Conservation (phyloP, 2,888 invertebrate genomes). For the Ophion slaviceki region DNA sequence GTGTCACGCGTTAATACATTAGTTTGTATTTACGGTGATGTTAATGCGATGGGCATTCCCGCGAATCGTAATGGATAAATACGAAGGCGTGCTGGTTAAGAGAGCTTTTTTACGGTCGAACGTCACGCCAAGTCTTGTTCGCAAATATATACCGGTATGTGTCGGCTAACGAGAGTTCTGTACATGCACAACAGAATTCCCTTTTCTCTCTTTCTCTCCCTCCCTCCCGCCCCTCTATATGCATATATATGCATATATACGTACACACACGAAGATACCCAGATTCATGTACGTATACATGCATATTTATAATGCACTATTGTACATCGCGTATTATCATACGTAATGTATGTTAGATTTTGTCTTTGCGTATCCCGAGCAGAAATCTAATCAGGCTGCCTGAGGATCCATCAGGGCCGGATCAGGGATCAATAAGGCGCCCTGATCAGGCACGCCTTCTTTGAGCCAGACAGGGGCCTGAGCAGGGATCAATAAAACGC, state of each 20-base stretch:
- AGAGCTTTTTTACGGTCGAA: slow-evolving; percentile 38
- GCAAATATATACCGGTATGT: slow-evolving; percentile 6
- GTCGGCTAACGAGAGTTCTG: slow-evolving; percentile 6
- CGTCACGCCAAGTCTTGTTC: slow-evolving; percentile 47
- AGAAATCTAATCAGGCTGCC: no score
- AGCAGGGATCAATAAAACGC: no score
- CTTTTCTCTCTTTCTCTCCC: slow-evolving; percentile 5
- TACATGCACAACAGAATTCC: slow-evolving; percentile 4
- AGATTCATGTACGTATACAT: neutral
- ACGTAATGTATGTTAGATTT: no score
- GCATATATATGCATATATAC: neutral
- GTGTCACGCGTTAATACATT: slow-evolving; percentile 35
- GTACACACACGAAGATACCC: neutral
- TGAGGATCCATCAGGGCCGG: no score
- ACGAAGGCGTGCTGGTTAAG: slow-evolving; percentile 40
- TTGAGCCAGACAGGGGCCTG: no score
- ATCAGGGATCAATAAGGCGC: no score
- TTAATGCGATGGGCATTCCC: slow-evolving; percentile 43
- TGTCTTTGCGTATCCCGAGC: no score
- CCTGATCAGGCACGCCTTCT: no score
- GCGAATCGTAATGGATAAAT: slow-evolving; percentile 28
- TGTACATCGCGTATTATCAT: neutral
- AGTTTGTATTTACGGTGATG: slow-evolving; percentile 25
- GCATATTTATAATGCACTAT: neutral
- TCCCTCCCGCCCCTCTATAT: neutral